Evolutionary conservation across 2,888 invertebrate genomes (phyloP).

Genomic region (Monochamus alternatus): DNA sequence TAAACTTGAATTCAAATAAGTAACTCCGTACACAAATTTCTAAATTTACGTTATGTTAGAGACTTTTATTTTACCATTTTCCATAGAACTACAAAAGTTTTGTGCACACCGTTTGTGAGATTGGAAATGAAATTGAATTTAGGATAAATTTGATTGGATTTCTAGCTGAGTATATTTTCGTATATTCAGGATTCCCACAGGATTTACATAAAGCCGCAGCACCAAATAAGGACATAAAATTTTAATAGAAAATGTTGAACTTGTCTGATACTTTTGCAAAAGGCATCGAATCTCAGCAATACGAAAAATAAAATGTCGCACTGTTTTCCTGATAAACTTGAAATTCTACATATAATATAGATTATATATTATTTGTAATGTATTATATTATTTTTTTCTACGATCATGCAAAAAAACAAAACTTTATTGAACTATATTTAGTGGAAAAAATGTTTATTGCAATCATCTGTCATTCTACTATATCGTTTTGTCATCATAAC

Average conservation of each 20-base stretch:
- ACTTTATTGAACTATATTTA: no score
- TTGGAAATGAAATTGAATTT: constrained; percentile 16
- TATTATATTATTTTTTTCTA: no score
- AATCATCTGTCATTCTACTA: no score
- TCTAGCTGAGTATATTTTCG: constrained; percentile 16
- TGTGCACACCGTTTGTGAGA: constrained; percentile 1
- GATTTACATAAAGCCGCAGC: constrained; percentile 12
- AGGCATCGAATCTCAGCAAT: neutral
- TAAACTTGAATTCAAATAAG: no score
- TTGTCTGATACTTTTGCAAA: neutral
- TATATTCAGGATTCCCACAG: constrained; percentile 9
- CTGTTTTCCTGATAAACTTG: neutral
- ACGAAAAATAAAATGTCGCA: neutral
- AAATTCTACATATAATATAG: neutral
- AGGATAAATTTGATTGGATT: constrained; percentile 17
- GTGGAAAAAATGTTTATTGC: no score
- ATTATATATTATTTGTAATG: no score
- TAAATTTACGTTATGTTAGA: neutral
- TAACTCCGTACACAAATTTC: no score
- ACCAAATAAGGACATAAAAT: constrained; percentile 10
- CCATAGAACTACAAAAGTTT: constrained; percentile 5
- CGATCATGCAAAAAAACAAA: no score
- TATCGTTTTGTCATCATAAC: no score
- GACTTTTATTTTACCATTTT: neutral
- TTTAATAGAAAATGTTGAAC: constrained; percentile 13